Evolutionary conservation across 2,888 invertebrate genomes (phyloP).

Genomic region (Polia nebulosa): DNA sequence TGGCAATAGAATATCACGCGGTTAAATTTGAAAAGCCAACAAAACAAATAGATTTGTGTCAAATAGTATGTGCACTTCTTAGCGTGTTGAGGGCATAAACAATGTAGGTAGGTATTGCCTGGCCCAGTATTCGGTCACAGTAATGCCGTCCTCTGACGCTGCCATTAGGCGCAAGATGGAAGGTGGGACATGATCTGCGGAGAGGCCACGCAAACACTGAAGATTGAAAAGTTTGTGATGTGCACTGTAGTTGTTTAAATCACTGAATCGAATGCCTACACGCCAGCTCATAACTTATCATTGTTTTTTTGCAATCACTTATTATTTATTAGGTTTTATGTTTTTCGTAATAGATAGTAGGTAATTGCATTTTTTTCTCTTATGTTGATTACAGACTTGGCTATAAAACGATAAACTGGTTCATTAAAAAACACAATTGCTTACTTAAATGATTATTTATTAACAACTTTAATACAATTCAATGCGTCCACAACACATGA

Average conservation of each 20-base stretch:
- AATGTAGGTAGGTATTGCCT: no score
- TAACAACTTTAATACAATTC: conserved; percentile 67
- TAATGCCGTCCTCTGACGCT: no score
- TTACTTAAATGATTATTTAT: conserved; percentile 63
- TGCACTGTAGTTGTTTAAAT: background rate
- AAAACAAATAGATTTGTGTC: background rate
- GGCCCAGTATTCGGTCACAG: no score
- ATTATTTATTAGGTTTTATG: no score
- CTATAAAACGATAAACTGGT: background rate
- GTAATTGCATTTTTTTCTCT: no score
- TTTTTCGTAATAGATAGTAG: no score
- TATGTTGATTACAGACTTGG: no score
- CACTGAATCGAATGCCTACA: background rate
- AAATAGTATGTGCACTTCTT: background rate
- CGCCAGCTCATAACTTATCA: background rate
- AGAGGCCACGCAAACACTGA: no score
- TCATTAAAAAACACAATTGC: conserved; percentile 45
- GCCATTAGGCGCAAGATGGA: no score
- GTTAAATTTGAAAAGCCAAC: background rate
- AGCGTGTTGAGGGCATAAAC: no score
- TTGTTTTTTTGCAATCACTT: background rate
- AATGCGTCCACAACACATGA: conserved; percentile 60
- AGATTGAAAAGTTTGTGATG: no score
- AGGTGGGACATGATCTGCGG: no score
- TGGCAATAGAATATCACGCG: background rate